Conservation (phyloP, 2,888 invertebrate genomes). For the Hypercompe scribonia region DNA sequence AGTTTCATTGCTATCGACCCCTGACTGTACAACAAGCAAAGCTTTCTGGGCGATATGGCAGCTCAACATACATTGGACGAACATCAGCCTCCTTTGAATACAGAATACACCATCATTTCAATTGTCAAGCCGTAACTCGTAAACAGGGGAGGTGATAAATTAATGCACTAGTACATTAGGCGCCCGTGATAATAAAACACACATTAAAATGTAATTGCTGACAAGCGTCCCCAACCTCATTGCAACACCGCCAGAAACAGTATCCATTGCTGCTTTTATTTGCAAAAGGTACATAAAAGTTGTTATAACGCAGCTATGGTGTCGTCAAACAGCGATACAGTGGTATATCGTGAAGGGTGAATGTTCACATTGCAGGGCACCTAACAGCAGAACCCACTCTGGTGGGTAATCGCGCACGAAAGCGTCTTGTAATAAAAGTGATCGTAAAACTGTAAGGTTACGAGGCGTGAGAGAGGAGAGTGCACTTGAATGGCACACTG, state of each 20-base stretch:
- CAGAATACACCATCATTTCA: slow-evolving; percentile 80
- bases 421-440: slow-evolving; percentile 86
- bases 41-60: slow-evolving; percentile 50
- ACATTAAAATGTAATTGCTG: slow-evolving; percentile 85
- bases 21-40: slow-evolving; percentile 43
- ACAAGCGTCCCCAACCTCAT: slow-evolving; percentile 59
- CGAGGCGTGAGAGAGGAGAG: slow-evolving; percentile 80
- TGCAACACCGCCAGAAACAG: slow-evolving; percentile 18
- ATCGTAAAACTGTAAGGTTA: slow-evolving; percentile 86
- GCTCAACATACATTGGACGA: slow-evolving; percentile 61
- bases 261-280: slow-evolving; percentile 56
- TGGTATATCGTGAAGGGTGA: slow-evolving; percentile 58
- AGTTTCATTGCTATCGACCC: slow-evolving; percentile 50
- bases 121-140: slow-evolving; percentile 82
- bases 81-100: slow-evolving; percentile 71
- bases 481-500: slow-evolving; percentile 82
- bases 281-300: neutral
- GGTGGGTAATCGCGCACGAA: slow-evolving; percentile 86
- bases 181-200: slow-evolving; percentile 84
- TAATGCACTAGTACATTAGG: slow-evolving; percentile 85
- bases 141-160: slow-evolving; percentile 84
- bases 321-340: slow-evolving; percentile 46
- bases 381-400: slow-evolving; percentile 87
- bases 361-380: slow-evolving; percentile 69
- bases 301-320: slow-evolving; percentile 62